Conservation (phyloP, 2,113 vertebrate genomes). For the Pogonocichla stellata region DNA sequence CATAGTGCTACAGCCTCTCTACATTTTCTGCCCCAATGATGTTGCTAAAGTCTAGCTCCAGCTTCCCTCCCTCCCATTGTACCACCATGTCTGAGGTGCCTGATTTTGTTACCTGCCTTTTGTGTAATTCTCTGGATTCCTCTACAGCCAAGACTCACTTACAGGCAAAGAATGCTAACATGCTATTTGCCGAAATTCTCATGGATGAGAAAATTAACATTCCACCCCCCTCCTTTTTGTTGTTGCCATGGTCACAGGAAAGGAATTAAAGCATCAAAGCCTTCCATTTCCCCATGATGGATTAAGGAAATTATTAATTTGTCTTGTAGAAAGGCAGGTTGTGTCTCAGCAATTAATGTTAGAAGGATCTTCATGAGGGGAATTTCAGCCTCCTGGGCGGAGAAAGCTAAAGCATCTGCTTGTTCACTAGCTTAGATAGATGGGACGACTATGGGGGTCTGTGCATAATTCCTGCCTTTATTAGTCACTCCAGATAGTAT, state of each 20-base stretch:
- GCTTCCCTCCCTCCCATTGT: background rate
- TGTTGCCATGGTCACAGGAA: conserved; percentile 68
- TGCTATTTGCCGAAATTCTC: conserved; percentile 31
- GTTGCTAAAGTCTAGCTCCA: background rate
- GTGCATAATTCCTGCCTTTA: conserved; percentile 20
- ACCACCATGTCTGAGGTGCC: background rate
- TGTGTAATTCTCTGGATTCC: background rate
- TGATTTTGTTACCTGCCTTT: background rate
- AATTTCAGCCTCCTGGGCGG: conserved; percentile 62
- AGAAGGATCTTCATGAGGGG: conserved; percentile 37
- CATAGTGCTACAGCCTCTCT: background rate
- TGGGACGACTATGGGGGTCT: background rate
- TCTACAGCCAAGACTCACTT: background rate
- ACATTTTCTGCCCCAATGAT: background rate
- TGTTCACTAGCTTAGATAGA: conserved; percentile 26
- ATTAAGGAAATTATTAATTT: conserved; percentile 68
- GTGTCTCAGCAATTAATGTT: conserved; percentile 57
- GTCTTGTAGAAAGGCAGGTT: conserved; percentile 42
- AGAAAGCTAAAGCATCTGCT: conserved; percentile 21
- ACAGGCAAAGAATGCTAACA: background rate
- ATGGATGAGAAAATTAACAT: conserved; percentile 52
- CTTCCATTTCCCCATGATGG: conserved; percentile 48
- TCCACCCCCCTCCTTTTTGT: background rate
- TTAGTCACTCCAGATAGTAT: conserved; percentile 37
- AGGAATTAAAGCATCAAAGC: conserved; percentile 68